These are phyloP conservation scores for Spizaetus ornatus DNA, from an alignment of 2,113 vertebrate genomes.

Conservation along the genomic window DNA sequence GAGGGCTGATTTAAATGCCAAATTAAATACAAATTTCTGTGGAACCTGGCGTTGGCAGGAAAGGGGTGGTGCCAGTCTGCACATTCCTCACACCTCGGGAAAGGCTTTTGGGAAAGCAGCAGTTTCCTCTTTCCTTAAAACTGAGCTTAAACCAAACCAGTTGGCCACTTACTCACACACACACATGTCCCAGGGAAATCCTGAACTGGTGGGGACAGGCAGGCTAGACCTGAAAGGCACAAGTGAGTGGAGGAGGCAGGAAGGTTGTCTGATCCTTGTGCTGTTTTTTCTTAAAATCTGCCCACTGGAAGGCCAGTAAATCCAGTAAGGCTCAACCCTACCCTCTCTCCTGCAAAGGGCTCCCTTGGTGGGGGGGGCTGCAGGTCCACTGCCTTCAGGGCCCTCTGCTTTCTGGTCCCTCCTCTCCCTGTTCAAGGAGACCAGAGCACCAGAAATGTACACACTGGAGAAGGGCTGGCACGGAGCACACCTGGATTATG, in stretches of 20 bases:
- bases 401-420: not conserved
- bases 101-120: not conserved
- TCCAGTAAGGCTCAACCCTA: not conserved
- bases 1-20: not conserved
- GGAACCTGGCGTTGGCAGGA: not conserved
- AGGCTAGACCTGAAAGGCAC: not conserved
- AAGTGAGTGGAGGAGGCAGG: not conserved
- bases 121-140: not conserved
- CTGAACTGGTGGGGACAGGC: not conserved
- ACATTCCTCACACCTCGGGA: not conserved
- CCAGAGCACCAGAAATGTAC: not conserved
- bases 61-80: not conserved
- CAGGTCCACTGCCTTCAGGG: not conserved
- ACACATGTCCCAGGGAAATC: not conserved
- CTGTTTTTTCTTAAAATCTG: not conserved
- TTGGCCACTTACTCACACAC: not conserved
- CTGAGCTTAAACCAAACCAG: not conserved
- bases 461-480: not conserved
- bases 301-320: not conserved
- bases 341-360: not conserved
- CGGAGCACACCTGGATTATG: not conserved
- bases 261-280: not conserved
- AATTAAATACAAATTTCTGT: conserved; percentile 6
- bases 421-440: not conserved
- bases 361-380: not conserved